phyloP scores from a whole-genome alignment of 2,797 vertebrate genomes.

The Bucorvus abyssinicus region DNA sequence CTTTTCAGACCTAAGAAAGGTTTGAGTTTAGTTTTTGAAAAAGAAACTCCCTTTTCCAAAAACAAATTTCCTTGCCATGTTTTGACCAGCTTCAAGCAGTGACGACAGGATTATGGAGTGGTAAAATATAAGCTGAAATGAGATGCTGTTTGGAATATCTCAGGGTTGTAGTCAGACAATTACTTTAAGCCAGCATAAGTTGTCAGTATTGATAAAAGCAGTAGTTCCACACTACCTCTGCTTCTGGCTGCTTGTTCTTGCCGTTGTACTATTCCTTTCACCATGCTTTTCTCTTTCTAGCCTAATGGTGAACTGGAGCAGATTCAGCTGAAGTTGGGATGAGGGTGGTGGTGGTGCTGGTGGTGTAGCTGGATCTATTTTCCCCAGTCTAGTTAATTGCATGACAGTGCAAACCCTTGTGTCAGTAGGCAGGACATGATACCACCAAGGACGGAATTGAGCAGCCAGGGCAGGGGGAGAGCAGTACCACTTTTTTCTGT shows the following conservation, averaged over 20 bases:
- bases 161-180: background rate
- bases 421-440: background rate
- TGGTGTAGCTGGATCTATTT: background rate
- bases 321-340: background rate
- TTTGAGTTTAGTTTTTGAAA: background rate
- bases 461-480: background rate
- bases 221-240: background rate
- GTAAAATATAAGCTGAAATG: background rate
- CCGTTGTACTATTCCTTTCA: background rate
- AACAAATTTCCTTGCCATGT: background rate
- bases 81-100: background rate
- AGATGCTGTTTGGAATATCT: background rate
- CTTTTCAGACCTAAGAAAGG: background rate
- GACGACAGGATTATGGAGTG: conserved; percentile 2
- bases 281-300: background rate
- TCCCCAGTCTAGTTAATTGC: background rate
- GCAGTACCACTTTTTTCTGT: background rate
- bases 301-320: background rate
- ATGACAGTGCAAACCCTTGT: background rate
- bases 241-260: background rate
- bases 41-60: background rate
- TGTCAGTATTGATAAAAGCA: background rate
- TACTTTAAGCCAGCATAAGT: background rate
- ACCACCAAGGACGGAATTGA: background rate
- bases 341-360: background rate